These are phyloP conservation scores for Lagopus muta DNA, from an alignment of 2,113 vertebrate genomes.

Conservation along the genomic window DNA sequence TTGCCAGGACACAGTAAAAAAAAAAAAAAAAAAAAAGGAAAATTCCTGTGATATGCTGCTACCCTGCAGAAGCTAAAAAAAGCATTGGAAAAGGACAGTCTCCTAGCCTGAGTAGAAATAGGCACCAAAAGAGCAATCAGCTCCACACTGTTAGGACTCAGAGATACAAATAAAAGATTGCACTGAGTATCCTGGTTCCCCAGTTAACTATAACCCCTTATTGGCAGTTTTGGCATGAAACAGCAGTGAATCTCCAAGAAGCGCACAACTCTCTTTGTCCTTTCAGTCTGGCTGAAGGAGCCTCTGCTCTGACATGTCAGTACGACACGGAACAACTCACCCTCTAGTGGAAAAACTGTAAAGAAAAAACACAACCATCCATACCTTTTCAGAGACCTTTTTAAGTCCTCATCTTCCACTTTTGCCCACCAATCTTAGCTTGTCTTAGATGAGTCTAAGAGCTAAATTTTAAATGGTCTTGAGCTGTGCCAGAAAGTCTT, in stretches of 20 bases:
- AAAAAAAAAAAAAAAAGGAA: background rate
- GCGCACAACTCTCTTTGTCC: background rate
- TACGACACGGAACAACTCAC: background rate
- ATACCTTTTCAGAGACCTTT: background rate
- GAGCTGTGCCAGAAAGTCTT: background rate
- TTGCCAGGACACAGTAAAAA: background rate
- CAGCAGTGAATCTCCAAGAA: background rate
- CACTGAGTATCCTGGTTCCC: background rate
- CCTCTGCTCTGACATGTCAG: background rate
- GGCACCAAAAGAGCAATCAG: background rate
- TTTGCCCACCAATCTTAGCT: background rate
- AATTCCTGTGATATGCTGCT: background rate
- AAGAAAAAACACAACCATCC: background rate
- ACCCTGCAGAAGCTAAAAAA: background rate
- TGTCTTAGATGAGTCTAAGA: background rate
- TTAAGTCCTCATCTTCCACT: background rate
- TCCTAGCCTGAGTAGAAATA: background rate
- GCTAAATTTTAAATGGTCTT: background rate
- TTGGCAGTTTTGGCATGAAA: background rate
- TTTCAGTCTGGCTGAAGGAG: background rate
- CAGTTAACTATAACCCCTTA: background rate
- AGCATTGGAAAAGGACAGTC: background rate
- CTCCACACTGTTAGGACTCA: background rate
- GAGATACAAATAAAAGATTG: background rate
- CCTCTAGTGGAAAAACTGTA: slow-evolving; percentile 19